Evolutionary conservation across 35 echinoderm and acorn worm species (phyloP), one percentile per base, ranked within the genome.

Genomic region (Heliocidaris erythrogramma): DNA sequence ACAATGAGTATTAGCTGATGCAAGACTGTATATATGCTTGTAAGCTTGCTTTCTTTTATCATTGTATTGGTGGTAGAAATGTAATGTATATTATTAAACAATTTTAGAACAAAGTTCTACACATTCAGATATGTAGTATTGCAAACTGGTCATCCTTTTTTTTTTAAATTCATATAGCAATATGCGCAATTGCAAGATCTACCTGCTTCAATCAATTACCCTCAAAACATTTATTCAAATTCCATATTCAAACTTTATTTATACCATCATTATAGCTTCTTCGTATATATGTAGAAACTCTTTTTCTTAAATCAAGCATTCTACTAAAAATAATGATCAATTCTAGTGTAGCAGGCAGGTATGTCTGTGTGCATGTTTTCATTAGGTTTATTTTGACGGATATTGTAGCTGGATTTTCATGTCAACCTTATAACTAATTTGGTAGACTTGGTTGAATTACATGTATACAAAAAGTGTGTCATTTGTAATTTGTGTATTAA

Each of bases 11-110:
- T 78, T 29, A 27, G 65, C 47, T 16, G 32, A 48, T 89, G 87
- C 87, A 48, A 47, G 87, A 89, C 87, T 89, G 87, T 89, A 89
- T 48, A 89, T 89, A 89, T 32, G 87, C 87, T 89, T 89, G 17
- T 48, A 89, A 47, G 87, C 87, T 89, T 89, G 87, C 87, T 89
- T 89, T 89, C 87, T 47, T 32, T 78, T 78, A 78, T 78, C n/a
- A 78, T 78, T 78, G 27, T 78, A 78, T n/a, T 78, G 65, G 65
- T 78, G 65, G 31, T 89, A 89, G 87, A 47, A 48, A 24, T 47
- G n/a, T 16, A 32, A 89, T 89, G 31, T 89, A 89, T 89, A 89
- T 89, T 32, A 48, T 89, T 47, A 47, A 48, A 14, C 87, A 9
- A 47, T 32, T 89, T 89, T 35, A 89, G 18, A 48, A 47, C 31